A percentile compares a stretch with the other conserved stretches of the same genome.
phyloP scores from a whole-genome alignment of 53 echinoderm and acorn worm genomes.

The Antedon mediterranea region DNA sequence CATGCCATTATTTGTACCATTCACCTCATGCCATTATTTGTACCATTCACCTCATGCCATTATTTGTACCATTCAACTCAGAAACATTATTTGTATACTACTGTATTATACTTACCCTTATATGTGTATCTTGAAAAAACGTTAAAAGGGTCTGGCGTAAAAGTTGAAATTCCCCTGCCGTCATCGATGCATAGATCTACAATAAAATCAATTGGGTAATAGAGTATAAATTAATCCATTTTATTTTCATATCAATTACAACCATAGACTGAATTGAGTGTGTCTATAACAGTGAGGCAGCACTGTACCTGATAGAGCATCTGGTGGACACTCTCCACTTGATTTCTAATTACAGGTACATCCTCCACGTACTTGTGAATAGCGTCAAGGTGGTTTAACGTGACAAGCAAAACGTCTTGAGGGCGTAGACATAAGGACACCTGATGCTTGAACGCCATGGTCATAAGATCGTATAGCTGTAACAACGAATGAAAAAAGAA shows the following conservation, averaged over 20 bases:
- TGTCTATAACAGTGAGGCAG: too few relatives aligned
- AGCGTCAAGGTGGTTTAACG: constrained; percentile 93
- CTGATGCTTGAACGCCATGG: constrained; percentile 98
- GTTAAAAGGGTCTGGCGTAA: constrained; percentile 72
- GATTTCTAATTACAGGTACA: constrained; percentile 36
- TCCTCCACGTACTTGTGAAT: constrained; percentile 60
- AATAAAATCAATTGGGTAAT: background rate
- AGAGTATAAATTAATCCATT: too few relatives aligned
- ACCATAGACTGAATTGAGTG: too few relatives aligned
- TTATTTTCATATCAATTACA: too few relatives aligned
- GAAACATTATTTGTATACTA: background rate
- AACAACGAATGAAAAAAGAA: background rate
- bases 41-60: too few relatives aligned
- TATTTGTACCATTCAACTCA: too few relatives aligned
- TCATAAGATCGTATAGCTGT: constrained; percentile 94
- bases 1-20: too few relatives aligned
- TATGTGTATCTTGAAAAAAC: constrained; percentile 98
- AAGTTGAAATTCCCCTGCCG: constrained; percentile 81
- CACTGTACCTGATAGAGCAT: constrained; percentile 58
- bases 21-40: too few relatives aligned
- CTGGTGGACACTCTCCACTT: constrained; percentile 66
- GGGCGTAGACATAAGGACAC: constrained; percentile 83
- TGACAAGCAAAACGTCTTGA: constrained; percentile 74
- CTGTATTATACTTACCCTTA: constrained; percentile 98
- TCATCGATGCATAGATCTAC: constrained; percentile 60